phyloP scores from a whole-genome alignment of 2,797 vertebrate species.

The Ptychobarbus kaznakovi region DNA sequence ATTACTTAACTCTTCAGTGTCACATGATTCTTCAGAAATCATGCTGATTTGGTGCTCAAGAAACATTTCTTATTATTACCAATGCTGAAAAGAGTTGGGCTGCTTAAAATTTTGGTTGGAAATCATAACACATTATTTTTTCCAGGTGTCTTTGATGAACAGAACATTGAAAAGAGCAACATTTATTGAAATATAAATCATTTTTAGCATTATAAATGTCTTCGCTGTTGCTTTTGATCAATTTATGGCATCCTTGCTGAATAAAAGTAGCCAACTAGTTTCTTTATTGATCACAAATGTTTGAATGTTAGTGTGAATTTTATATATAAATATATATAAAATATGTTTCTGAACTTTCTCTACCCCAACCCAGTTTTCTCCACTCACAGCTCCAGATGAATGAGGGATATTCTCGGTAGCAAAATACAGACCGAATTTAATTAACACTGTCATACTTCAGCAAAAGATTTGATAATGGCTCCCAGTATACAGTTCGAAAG shows the following conservation, averaged over 20 bases:
- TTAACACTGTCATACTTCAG: conserved; percentile 27
- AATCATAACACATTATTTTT: neutral
- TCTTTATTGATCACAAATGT: neutral
- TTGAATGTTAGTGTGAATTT: neutral
- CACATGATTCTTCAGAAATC: neutral
- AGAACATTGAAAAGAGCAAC: neutral
- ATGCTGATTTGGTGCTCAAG: neutral
- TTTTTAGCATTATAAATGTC: neutral
- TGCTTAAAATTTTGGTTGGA: neutral
- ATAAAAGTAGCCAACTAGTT: neutral
- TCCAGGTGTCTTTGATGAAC: neutral
- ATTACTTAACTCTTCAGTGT: neutral
- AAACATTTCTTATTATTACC: neutral
- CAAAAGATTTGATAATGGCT: conserved; percentile 35
- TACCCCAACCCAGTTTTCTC: neutral
- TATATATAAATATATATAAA: neutral
- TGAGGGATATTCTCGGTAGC: conserved; percentile 17
- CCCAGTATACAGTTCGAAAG: neutral
- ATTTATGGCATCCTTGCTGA: neutral
- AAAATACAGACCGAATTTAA: conserved; percentile 32
- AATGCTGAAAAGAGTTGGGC: neutral
- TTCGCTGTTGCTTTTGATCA: neutral
- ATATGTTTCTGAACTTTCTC: neutral
- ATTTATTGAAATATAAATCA: neutral
- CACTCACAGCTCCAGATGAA: conserved; percentile 24